These are phyloP conservation scores for Cherax quadricarinatus DNA, from an alignment of 1,140 invertebrate genomes.

Conservation along the genomic window DNA sequence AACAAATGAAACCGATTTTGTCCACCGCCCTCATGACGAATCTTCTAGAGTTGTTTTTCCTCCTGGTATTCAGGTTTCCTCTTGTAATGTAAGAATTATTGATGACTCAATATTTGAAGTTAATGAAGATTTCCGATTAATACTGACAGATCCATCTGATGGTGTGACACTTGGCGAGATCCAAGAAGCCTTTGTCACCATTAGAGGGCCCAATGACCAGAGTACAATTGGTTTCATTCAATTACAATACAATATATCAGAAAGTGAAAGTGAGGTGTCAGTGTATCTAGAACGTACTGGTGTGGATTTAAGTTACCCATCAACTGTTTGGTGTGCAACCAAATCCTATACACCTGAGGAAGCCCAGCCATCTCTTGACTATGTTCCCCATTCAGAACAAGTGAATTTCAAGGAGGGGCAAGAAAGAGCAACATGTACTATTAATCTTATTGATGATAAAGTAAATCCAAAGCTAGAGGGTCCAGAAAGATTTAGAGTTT, in stretches of 20 bases:
- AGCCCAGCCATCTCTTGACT: constrained; percentile 60
- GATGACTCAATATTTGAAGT: constrained; percentile 78
- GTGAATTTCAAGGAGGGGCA: constrained; percentile 34
- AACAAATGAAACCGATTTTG: constrained; percentile 76
- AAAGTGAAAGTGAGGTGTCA: constrained; percentile 40
- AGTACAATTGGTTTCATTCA: constrained; percentile 56
- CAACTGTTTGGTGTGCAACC: constrained; percentile 67
- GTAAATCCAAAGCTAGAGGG: constrained; percentile 63
- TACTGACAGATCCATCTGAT: constrained; percentile 74
- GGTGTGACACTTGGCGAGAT: constrained; percentile 49
- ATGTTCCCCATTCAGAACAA: constrained; percentile 55
- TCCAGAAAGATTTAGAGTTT: constrained; percentile 63
- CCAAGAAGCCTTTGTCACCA: constrained; percentile 44
- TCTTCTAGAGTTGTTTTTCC: constrained; percentile 75
- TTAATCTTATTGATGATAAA: constrained; percentile 68
- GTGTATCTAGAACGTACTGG: constrained; percentile 58
- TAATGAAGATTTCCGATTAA: constrained; percentile 77
- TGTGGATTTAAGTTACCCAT: constrained; percentile 61
- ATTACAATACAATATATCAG: constrained; percentile 55
- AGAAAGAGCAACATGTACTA: constrained; percentile 34
- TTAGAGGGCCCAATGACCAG: constrained; percentile 70
- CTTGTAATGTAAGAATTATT: constrained; percentile 77
- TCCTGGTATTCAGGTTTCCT: constrained; percentile 75
- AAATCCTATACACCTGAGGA: constrained; percentile 24
- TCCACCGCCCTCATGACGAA: constrained; percentile 76